Percentiles rank a stretch among this genome's conserved stretches.
These are phyloP conservation scores for Tachysurus fulvidraco DNA, from an alignment of 2,113 vertebrate species.

Conservation along the genomic window DNA sequence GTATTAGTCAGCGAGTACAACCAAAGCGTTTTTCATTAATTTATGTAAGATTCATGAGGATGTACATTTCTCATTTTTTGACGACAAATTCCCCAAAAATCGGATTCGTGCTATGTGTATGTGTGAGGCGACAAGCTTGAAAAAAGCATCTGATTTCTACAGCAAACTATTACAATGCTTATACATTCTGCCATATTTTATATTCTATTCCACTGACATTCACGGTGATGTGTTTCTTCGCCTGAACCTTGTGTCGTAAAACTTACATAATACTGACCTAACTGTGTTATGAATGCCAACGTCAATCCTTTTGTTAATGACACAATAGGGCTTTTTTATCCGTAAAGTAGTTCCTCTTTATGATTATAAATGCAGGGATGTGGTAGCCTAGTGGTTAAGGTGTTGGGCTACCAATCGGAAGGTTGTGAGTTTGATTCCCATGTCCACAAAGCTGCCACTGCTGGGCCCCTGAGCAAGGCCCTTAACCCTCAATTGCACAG, in stretches of 20 bases:
- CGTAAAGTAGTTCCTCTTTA: too few relatives aligned
- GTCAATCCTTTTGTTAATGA: too few relatives aligned
- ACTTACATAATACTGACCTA: not conserved
- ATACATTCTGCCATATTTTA: not conserved
- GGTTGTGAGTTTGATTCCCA: too few relatives aligned
- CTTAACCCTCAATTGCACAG: too few relatives aligned
- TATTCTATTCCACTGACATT: not conserved
- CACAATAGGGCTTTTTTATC: too few relatives aligned
- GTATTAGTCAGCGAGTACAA: conserved; percentile 11
- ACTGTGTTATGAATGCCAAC: not conserved
- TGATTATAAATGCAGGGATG: too few relatives aligned
- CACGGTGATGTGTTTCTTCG: not conserved
- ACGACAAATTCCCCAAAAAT: not conserved
- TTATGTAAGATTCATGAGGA: conserved; percentile 43
- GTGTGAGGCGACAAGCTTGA: not conserved
- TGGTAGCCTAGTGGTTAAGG: too few relatives aligned
- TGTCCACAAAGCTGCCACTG: too few relatives aligned
- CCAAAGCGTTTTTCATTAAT: conserved; percentile 39
- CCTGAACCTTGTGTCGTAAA: not conserved
- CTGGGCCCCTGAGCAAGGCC: too few relatives aligned
- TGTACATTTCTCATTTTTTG: not conserved
- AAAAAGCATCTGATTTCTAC: not conserved
- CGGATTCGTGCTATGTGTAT: not conserved
- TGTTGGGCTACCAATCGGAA: too few relatives aligned
- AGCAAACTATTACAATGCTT: not conserved